These are phyloP conservation scores for Semicossyphus pulcher DNA, from an alignment of 2,113 vertebrate genomes.

Conservation along the genomic window DNA sequence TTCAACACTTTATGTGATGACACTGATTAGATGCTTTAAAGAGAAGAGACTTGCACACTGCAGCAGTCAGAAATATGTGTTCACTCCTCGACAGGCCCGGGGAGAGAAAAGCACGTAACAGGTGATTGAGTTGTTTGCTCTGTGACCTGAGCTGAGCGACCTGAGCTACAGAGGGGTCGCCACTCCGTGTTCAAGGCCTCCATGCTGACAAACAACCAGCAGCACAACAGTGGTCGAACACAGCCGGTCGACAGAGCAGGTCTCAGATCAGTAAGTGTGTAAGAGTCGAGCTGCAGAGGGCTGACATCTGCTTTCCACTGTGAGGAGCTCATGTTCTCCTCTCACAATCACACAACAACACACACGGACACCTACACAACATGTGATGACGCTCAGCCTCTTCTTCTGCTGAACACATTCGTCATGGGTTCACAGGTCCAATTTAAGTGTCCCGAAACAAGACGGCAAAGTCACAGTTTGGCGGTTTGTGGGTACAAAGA, in stretches of 20 bases:
- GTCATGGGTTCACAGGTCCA: neutral
- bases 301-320: constrained; percentile 5
- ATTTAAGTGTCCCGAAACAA: neutral
- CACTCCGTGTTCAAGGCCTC: neutral
- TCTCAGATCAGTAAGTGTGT: neutral
- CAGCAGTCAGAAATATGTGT: too few relatives aligned
- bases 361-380: constrained; percentile 16
- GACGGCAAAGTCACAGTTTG: too few relatives aligned
- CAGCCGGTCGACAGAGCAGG: neutral
- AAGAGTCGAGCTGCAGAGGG: neutral
- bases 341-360: constrained; percentile 6
- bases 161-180: neutral
- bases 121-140: too few relatives aligned
- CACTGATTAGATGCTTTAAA: too few relatives aligned
- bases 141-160: too few relatives aligned
- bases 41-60: too few relatives aligned
- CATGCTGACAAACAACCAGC: neutral
- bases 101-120: too few relatives aligned
- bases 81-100: too few relatives aligned
- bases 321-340: constrained; percentile 1
- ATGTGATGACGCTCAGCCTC: neutral
- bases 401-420: neutral
- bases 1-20: too few relatives aligned
- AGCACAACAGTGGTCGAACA: neutral
- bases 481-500: too few relatives aligned